These are phyloP conservation scores for Corythornis leucogaster DNA, from an alignment of 2,797 vertebrate genomes.

Conservation along the genomic window DNA sequence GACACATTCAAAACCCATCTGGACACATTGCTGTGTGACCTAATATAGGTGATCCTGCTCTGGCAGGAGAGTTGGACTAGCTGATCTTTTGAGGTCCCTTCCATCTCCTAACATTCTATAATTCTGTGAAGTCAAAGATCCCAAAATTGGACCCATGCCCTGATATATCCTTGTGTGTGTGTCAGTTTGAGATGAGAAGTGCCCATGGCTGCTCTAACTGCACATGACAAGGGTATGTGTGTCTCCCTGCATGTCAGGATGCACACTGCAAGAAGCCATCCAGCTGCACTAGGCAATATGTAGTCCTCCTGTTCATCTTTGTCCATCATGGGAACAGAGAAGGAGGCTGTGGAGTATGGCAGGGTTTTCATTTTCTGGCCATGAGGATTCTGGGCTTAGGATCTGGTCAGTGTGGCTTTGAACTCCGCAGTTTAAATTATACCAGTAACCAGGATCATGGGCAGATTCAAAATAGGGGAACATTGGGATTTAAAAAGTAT, in stretches of 20 bases:
- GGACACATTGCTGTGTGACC: no score
- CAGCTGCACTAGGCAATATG: not conserved
- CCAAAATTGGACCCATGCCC: not conserved
- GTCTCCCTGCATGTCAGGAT: not conserved
- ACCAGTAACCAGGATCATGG: not conserved
- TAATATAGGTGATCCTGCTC: no score
- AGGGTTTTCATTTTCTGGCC: not conserved
- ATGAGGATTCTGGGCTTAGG: not conserved
- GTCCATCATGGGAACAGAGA: accelerated
- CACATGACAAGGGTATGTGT: accelerated
- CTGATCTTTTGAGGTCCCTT: no score
- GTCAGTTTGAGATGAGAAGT: not conserved
- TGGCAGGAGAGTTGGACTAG: no score
- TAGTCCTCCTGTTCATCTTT: not conserved
- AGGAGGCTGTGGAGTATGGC: not conserved
- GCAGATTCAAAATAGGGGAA: not conserved
- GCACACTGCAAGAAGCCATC: not conserved
- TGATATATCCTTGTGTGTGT: not conserved
- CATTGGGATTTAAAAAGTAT: not conserved
- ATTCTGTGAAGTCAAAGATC: not conserved
- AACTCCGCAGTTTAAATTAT: not conserved
- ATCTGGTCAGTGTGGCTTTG: not conserved
- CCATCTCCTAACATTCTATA: no score
- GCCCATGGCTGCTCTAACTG: not conserved
- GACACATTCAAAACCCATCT: no score